Evolutionary conservation across 1,140 invertebrate genomes (phyloP).

Genomic region (Aphidius ervi): DNA sequence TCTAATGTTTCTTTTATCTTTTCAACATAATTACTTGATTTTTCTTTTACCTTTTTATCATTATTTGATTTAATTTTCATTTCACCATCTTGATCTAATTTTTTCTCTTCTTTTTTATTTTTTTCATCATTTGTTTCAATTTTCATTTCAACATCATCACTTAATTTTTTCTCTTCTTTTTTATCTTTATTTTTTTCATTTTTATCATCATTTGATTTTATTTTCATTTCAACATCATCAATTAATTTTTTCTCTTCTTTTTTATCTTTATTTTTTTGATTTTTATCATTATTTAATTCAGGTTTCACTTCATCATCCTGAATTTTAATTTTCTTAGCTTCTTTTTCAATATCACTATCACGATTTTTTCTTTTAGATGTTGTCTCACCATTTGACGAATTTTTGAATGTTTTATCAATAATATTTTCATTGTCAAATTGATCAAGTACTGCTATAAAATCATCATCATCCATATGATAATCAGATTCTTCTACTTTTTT

Average conservation of each 20-base stretch:
- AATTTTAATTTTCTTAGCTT: constrained; percentile 2
- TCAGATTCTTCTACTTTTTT: constrained; percentile 55
- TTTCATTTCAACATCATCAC: constrained; percentile 9
- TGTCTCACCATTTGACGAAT: background rate
- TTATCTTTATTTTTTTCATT: too few relatives aligned
- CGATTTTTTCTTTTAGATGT: constrained; percentile 14
- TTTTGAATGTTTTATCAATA: constrained; percentile 8
- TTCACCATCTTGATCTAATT: constrained; percentile 13
- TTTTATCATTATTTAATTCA: background rate
- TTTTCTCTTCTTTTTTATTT: constrained; percentile 1
- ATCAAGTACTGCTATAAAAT: constrained; percentile 28
- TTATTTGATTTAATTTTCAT: constrained; percentile 7
- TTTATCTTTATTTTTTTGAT: background rate
- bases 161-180: too few relatives aligned
- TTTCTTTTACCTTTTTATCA: too few relatives aligned
- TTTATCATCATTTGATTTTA: constrained; percentile 1
- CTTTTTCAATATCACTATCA: constrained; percentile 17
- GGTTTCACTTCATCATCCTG: constrained; percentile 6
- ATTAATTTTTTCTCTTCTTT: constrained; percentile 5
- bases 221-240: constrained; percentile 14
- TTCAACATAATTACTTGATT: too few relatives aligned
- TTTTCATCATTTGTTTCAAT: background rate
- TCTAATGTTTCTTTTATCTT: too few relatives aligned
- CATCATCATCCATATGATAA: constrained; percentile 56
- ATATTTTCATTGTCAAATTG: constrained; percentile 5